These are phyloP conservation scores for Onthophagus sagittarius DNA, from an alignment of 2,888 invertebrate species.

Conservation along the genomic window DNA sequence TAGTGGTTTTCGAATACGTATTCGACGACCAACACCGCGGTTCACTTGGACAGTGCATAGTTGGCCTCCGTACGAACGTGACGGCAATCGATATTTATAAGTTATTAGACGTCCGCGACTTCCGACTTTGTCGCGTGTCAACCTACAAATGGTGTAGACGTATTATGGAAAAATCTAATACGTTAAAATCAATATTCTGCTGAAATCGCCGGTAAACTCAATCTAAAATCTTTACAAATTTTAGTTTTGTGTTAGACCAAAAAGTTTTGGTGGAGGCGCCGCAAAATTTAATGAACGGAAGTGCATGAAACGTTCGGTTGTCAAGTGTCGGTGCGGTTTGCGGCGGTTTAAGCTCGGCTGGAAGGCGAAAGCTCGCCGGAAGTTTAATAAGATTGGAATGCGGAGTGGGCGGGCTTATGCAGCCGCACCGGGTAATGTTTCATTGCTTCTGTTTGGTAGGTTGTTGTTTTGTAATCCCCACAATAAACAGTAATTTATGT, in stretches of 20 bases:
- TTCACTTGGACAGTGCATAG: not conserved
- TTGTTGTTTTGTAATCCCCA: not conserved
- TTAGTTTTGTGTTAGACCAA: not conserved
- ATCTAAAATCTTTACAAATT: not conserved
- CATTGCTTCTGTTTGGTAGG: slow-evolving; percentile 11
- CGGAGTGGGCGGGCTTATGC: not conserved
- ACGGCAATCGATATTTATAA: not conserved
- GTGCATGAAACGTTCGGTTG: not conserved
- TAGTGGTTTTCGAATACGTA: slow-evolving; percentile 16
- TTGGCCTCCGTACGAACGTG: not conserved
- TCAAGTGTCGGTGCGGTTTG: not conserved
- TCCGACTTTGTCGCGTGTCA: not conserved
- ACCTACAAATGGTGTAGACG: too few relatives aligned
- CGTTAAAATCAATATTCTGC: too few relatives aligned
- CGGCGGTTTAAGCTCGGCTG: not conserved
- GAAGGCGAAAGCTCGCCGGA: not conserved
- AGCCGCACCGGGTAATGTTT: slow-evolving; percentile 5
- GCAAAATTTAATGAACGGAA: not conserved
- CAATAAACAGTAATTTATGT: not conserved
- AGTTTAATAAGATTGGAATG: not conserved
- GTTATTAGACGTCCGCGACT: not conserved
- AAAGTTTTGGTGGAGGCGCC: not conserved
- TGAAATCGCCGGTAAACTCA: too few relatives aligned
- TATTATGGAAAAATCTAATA: too few relatives aligned
- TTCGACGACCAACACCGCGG: not conserved